Percentiles rank a stretch among this genome's conserved stretches.
These are phyloP conservation scores for Palythoa heliodiscus DNA, from an alignment of 92 coral and sea anemone genomes.

Conservation along the genomic window DNA sequence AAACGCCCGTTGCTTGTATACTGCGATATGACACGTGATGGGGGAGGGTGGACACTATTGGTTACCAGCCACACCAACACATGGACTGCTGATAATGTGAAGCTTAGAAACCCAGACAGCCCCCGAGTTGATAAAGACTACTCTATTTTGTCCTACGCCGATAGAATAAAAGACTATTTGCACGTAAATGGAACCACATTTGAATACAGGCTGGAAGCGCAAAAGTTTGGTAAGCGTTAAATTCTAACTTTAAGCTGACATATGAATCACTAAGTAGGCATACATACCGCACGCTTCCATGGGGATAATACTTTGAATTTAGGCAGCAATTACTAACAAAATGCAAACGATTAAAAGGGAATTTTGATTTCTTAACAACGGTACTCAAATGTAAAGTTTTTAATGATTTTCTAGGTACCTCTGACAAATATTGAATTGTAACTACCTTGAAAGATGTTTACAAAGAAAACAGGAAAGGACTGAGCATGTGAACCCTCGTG, in stretches of 20 bases:
- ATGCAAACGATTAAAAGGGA: no score
- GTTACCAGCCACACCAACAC: conserved; percentile 48
- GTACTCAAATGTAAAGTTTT: no score
- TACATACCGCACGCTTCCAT: no score
- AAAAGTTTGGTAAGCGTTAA: conserved; percentile 16
- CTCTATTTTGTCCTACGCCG: conserved; percentile 44
- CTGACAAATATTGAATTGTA: no score
- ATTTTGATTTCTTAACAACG: no score
- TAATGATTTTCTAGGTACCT: no score
- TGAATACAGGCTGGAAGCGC: conserved; percentile 46
- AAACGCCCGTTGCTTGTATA: conserved; percentile 18
- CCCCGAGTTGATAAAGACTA: conserved; percentile 36
- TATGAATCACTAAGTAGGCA: no score
- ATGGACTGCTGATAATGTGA: conserved; percentile 40
- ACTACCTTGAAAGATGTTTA: no score
- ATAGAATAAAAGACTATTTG: conserved; percentile 34
- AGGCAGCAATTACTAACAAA: no score
- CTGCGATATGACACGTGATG: conserved; percentile 60
- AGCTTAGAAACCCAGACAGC: not conserved
- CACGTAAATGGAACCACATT: conserved; percentile 36
- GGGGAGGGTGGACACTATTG: conserved; percentile 56
- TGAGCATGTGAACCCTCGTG: no score
- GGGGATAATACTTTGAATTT: no score
- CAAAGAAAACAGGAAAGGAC: no score
- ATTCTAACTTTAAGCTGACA: not conserved